Evolutionary conservation across 2,888 invertebrate genomes (phyloP).

Genomic region (Ophion ventricosus): DNA sequence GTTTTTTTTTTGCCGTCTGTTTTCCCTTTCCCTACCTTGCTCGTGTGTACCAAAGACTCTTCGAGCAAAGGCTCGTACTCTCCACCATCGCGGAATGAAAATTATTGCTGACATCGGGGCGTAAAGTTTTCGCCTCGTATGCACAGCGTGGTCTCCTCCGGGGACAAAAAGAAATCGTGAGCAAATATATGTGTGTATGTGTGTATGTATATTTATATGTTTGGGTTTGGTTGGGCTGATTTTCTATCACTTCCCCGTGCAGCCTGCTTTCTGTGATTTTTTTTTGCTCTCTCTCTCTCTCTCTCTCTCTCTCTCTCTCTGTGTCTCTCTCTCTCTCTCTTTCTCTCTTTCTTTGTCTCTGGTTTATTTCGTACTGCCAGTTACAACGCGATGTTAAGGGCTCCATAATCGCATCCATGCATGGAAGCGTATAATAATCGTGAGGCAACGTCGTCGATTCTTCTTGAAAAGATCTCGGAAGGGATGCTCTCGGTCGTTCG

Average conservation of each 20-base stretch:
- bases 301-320: neutral
- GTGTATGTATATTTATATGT: neutral
- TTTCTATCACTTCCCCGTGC: conserved; percentile 16
- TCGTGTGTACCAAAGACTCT: conserved; percentile 20
- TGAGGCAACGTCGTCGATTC: conserved; percentile 42
- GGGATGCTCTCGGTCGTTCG: conserved; percentile 27
- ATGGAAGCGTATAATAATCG: conserved; percentile 59
- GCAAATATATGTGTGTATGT: conserved; percentile 10
- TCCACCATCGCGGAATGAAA: conserved; percentile 67
- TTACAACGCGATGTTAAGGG: conserved; percentile 61
- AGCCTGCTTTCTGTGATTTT: neutral
- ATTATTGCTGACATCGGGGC: conserved; percentile 69
- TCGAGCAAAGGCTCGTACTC: conserved; percentile 19
- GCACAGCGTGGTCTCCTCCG: conserved; percentile 35
- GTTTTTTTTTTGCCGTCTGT: conserved; percentile 43
- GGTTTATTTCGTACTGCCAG: conserved; percentile 54
- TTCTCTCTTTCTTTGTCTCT: conserved; percentile 27
- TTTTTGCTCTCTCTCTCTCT: neutral
- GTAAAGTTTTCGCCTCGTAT: conserved; percentile 66
- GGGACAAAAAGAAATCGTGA: conserved; percentile 54
- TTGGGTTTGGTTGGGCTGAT: conserved; percentile 15
- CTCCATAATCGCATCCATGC: conserved; percentile 59
- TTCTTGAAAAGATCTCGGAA: neutral
- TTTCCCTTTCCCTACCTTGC: conserved; percentile 55
- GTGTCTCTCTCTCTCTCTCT: conserved; percentile 22